Conservation (phyloP, 2,888 invertebrate genomes). For the Euclidia mi region DNA sequence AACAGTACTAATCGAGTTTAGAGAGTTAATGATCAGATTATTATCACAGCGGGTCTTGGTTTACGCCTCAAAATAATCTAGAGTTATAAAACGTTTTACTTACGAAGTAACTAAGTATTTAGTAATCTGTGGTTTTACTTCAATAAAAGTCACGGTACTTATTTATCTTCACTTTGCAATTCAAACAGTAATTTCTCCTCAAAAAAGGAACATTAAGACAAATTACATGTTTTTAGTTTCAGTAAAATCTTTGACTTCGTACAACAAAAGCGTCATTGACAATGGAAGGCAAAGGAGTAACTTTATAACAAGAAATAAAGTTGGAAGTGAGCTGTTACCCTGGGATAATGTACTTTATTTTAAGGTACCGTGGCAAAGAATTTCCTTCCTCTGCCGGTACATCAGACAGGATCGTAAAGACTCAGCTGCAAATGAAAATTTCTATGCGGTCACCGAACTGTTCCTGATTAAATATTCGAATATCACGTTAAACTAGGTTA, state of each 20-base stretch:
- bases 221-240: constrained; percentile 14
- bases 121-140: too few relatives aligned
- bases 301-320: constrained; percentile 50
- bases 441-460: too few relatives aligned
- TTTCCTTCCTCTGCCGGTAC: not conserved
- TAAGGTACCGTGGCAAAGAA: constrained; percentile 19
- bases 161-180: not conserved
- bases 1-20: too few relatives aligned
- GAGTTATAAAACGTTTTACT: too few relatives aligned
- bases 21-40: too few relatives aligned
- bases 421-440: not conserved
- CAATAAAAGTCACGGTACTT: not conserved
- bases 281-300: constrained; percentile 31
- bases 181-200: constrained; percentile 8
- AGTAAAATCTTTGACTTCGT: constrained; percentile 20
- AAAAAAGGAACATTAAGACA: constrained; percentile 11
- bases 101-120: too few relatives aligned
- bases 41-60: too few relatives aligned
- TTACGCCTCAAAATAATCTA: too few relatives aligned
- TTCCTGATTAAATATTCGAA: too few relatives aligned
- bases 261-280: constrained; percentile 18
- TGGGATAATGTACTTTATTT: constrained; percentile 38
- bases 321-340: constrained; percentile 27
- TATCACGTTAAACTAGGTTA: too few relatives aligned
- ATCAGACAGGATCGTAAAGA: not conserved